Evolutionary conservation across 2,888 invertebrate genomes (phyloP), one percentile per base, ranked within the genome.

Genomic region (Pharmacophagus antenor): DNA sequence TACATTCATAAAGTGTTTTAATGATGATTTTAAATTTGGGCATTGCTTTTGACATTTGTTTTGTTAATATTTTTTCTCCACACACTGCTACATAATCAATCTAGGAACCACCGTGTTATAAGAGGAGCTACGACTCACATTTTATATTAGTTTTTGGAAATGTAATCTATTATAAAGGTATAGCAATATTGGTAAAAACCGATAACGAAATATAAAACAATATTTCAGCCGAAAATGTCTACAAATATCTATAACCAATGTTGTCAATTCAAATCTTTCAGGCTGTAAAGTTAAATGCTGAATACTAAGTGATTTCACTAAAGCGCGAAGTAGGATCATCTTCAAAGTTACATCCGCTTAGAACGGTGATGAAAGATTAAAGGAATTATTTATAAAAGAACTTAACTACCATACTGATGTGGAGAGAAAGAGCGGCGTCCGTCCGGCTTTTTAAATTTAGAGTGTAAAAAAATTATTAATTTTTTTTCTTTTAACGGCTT

Each of bases 281-380:
- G 4, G 3, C 6, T n/a, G n/a, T n/a, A n/a, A 37, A 37, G 37
- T 37, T 37, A n/a, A 37, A 37, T 5, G n/a, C n/a, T 37, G n/a
- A 2, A n/a, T 37, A 21, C 31, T n/a, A 44, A 27, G 51, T 10
- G n/a, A 46, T 3, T 46, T n/a, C n/a, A 44, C 42, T 17, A 42
- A 42, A 15, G 17, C 17, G 17, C 17, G 17, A 42, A 42, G 7
- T 42, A 27, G 12, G 23, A 31, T 17, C 3, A n/a, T 31, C 44
- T 51, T 57, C 31, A 57, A 58, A 52, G 41, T 20, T 58, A 52
- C 20, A 31, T 58, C 46, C 46, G 6, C 46, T 41, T 23, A 17
- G 42, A 52, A 46, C 41, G 21, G 47, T 27, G 58, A 58, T 41
- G 58, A 41, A 37, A 58, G 52, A 58, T 58, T 46, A 58, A 58